Conservation (phyloP, 2,113 vertebrate species). For the Corythoichthys intestinalis region DNA sequence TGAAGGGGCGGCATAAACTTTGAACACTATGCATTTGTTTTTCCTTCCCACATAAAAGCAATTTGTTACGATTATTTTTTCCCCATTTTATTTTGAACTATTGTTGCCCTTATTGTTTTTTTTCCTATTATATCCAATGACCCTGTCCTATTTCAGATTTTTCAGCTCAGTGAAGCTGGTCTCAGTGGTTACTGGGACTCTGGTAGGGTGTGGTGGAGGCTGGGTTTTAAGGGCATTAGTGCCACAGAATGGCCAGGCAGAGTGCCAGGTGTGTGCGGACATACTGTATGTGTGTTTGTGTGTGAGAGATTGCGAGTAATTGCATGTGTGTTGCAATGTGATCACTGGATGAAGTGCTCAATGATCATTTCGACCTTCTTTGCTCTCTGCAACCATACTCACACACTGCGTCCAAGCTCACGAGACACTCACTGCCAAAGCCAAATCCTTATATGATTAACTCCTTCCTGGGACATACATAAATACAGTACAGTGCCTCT, state of each 20-base stretch:
- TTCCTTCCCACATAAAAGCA: background rate
- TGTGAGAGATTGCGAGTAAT: background rate
- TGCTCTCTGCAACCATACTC: slow-evolving; percentile 39
- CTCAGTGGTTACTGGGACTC: slow-evolving; percentile 32
- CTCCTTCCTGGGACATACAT: slow-evolving; percentile 49
- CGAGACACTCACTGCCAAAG: slow-evolving; percentile 47
- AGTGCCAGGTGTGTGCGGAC: slow-evolving; percentile 44
- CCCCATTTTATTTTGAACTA: background rate
- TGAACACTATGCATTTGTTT: background rate
- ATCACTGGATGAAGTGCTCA: slow-evolving; percentile 40
- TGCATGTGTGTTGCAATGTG: slow-evolving; percentile 7
- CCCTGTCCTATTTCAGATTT: background rate
- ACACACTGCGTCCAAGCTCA: slow-evolving; percentile 54
- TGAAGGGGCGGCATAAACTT: background rate
- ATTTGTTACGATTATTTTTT: background rate
- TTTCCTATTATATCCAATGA: background rate
- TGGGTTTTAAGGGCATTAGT: slow-evolving; percentile 65
- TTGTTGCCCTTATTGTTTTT: background rate
- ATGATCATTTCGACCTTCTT: slow-evolving; percentile 47
- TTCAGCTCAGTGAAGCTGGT: background rate
- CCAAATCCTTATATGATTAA: slow-evolving; percentile 66
- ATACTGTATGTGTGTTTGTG: slow-evolving; percentile 15
- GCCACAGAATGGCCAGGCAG: slow-evolving; percentile 61
- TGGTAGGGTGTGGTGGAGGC: slow-evolving; percentile 57
- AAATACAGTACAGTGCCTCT: slow-evolving; percentile 43